Base-by-base conservation (phyloP, 2,113 vertebrate genomes). In the Tyto alba region DNA sequence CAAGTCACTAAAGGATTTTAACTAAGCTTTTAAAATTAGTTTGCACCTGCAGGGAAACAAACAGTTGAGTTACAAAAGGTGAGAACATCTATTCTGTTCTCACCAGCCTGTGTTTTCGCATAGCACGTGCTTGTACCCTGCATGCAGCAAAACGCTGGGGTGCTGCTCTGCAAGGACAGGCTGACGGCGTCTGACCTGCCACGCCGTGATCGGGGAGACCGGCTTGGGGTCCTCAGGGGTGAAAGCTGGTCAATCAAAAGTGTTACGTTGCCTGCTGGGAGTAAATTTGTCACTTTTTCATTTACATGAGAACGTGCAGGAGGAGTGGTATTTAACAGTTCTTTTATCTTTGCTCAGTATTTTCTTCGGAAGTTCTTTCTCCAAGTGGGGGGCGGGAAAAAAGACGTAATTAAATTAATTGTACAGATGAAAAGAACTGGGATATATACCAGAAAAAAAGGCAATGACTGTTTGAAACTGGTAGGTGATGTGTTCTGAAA, bases 91-190 rank as follows among this genome's bases (percentile, higher is more conserved):
- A 34, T 23, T 27, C 23, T 47, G 29, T 40, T 47, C 47, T 41
- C 29, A 16, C 19, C 25, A 40, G 25, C 16, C 29, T 7, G n/a
- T n/a, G 7, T 30, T 20, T 52, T 23, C 27, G 74, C 14, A 9
- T 13, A 22, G 11, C 12, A 3, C 5, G 4, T 15, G 29, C 38
- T 23, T 14, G 18, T 23, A 12, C 38, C 56, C 27, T 17, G 38
- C 0, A 4, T 19, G 40, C 40, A 22, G 6, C 21, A 12, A 3
- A 38, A 11, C 3, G 34, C 34, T 3, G 18, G 38, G 38, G 13
- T 27, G 34, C 29, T 14, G 69, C 3, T 20, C 59, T 34, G 23
- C 26, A 5, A 27, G 32, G 7, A 62, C 52, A 29, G 6, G 6
- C 18, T 9, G 41, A 7, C 1, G 6, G 10, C 60, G 15, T 3